Percentiles rank a stretch among this genome's conserved stretches.
Evolutionary conservation across 2,888 invertebrate species (phyloP).

Genomic region (Pheosia tremula): DNA sequence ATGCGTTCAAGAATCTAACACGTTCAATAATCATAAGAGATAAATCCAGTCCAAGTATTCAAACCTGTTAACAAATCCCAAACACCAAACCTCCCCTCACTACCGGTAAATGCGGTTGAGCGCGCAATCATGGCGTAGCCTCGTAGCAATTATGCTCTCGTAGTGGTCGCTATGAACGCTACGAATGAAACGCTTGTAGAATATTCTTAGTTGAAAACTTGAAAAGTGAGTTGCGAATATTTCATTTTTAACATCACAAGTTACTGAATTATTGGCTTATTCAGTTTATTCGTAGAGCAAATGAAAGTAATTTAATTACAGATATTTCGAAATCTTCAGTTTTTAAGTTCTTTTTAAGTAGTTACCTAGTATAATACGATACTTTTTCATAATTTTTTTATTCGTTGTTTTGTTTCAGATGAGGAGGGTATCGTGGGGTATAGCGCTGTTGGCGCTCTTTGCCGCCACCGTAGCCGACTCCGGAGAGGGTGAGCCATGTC

Average conservation of each 20-base stretch:
- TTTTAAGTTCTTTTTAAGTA: no score
- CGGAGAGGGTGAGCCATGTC: conserved; percentile 57
- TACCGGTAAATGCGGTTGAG: conserved; percentile 22
- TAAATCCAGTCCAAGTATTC: neutral
- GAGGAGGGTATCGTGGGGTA: conserved; percentile 61
- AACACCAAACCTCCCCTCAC: conserved; percentile 4
- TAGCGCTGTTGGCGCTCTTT: conserved; percentile 64
- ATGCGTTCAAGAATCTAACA: no score
- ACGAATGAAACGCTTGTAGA: conserved; percentile 45
- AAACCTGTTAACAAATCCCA: neutral
- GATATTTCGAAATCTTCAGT: neutral
- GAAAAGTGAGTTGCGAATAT: conserved; percentile 30
- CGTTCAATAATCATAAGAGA: no score
- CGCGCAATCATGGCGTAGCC: conserved; percentile 54
- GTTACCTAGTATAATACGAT: no score
- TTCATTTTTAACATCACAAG: conserved; percentile 31
- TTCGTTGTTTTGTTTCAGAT: conserved; percentile 61
- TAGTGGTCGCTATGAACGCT: conserved; percentile 48
- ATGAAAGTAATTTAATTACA: neutral
- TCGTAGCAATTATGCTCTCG: conserved; percentile 64
- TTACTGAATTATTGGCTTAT: conserved; percentile 38
- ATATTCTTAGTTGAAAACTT: conserved; percentile 23
- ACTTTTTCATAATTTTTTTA: no score
- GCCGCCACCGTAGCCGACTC: conserved; percentile 58
- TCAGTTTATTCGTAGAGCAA: neutral